Percentiles rank a stretch among this genome's conserved stretches.
These are phyloP conservation scores for Syritta pipiens DNA, from an alignment of 2,888 invertebrate species.

Conservation along the genomic window DNA sequence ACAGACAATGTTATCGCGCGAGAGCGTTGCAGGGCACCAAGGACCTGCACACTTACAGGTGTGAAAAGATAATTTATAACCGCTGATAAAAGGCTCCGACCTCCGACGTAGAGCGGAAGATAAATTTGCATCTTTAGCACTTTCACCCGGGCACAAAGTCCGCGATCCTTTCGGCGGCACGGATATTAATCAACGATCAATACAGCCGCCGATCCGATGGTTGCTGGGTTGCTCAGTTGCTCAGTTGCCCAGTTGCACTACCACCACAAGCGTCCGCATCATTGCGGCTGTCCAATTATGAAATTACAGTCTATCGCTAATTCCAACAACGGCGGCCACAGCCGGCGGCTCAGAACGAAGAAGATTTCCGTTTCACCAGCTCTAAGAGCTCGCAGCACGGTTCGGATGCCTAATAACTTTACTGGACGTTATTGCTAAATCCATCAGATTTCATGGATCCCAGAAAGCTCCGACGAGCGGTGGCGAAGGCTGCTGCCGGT, in stretches of 20 bases:
- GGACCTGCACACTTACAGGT: slow-evolving; percentile 10
- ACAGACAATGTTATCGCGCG: slow-evolving; percentile 29
- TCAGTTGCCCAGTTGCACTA: too few species aligned
- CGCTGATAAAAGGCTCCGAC: slow-evolving; percentile 6
- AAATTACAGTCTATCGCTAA: slow-evolving; percentile 30
- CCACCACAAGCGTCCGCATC: not conserved
- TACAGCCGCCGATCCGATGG: slow-evolving; percentile 14
- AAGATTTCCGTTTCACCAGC: not conserved
- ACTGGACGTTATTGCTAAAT: slow-evolving; percentile 39
- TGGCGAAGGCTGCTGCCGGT: slow-evolving; percentile 1
- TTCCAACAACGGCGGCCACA: not conserved
- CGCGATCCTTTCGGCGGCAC: slow-evolving; percentile 7
- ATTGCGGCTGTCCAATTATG: slow-evolving; percentile 24
- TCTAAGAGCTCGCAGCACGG: not conserved
- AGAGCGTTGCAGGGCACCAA: slow-evolving; percentile 34
- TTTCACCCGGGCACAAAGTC: slow-evolving; percentile 19
- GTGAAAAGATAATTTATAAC: slow-evolving; percentile 8
- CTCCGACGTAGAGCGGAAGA: slow-evolving; percentile 15
- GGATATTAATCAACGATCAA: slow-evolving; percentile 26
- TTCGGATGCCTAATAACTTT: slow-evolving; percentile 35
- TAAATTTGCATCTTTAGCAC: slow-evolving; percentile 55
- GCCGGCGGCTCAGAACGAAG: not conserved
- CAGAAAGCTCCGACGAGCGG: not conserved
- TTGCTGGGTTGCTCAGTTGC: too few species aligned
- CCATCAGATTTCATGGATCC: slow-evolving; percentile 42